Conservation (phyloP, 2,888 invertebrate species). For the Trichopria drosophilae region DNA sequence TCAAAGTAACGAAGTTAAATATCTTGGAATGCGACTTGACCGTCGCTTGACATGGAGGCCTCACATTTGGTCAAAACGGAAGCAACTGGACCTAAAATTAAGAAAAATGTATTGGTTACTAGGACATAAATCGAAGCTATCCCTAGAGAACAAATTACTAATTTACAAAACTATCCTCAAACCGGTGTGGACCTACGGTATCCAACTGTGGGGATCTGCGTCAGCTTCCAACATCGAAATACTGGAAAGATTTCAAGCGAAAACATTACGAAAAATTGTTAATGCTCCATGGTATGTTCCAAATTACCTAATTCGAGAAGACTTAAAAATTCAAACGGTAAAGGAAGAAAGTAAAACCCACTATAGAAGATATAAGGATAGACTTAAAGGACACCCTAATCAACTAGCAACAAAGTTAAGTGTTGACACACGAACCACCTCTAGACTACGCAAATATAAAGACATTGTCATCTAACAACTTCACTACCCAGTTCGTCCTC, state of each 20-base stretch:
- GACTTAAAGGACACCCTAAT: no score
- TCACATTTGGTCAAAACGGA: background rate
- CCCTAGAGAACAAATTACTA: background rate
- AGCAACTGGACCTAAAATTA: slow-evolving; percentile 10
- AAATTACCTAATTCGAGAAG: no score
- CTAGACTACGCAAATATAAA: no score
- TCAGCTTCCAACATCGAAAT: slow-evolving; percentile 6
- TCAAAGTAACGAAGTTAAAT: no score
- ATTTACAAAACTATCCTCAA: slow-evolving; percentile 12
- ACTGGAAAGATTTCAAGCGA: slow-evolving; percentile 8
- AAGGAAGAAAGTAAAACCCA: background rate
- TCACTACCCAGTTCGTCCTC: no score
- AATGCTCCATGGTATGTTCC: slow-evolving; percentile 10
- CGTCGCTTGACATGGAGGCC: slow-evolving; percentile 8
- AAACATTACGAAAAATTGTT: slow-evolving; percentile 1
- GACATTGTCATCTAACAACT: no score
- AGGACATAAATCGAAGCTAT: slow-evolving; percentile 2
- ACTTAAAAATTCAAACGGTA: background rate
- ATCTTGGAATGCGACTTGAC: slow-evolving; percentile 32
- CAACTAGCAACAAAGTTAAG: no score
- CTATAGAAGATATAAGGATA: no score
- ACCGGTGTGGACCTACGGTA: slow-evolving; percentile 9
- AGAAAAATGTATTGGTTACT: slow-evolving; percentile 13
- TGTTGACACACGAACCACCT: no score
- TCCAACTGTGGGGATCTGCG: slow-evolving; percentile 7